A percentile compares a stretch with the other conserved stretches of the same genome.
Conservation (phyloP, 2,113 vertebrate genomes). For the Dendrocopos noguchii region DNA sequence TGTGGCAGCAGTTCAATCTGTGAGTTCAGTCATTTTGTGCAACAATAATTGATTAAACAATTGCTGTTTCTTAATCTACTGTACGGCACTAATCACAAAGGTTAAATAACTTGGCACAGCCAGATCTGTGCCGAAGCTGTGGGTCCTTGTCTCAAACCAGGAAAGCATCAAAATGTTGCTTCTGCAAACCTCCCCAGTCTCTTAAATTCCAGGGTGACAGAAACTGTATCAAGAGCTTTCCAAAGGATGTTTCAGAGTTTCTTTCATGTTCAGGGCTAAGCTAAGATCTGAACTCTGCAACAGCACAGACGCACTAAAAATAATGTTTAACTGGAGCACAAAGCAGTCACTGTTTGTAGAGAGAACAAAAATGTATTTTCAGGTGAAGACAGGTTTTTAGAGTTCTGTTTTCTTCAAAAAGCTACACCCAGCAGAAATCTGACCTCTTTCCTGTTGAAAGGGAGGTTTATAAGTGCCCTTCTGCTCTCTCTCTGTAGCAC, state of each 20-base stretch:
- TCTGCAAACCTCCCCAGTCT: not conserved
- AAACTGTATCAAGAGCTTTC: not conserved
- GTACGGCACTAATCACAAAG: not conserved
- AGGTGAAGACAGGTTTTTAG: not conserved
- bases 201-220: not conserved
- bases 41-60: not conserved
- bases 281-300: not conserved
- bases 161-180: not conserved
- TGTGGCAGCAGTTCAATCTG: not conserved
- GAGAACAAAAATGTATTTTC: not conserved
- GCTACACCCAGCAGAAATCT: not conserved
- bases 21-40: not conserved
- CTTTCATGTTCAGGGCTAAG: not conserved
- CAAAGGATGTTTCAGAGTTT: not conserved
- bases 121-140: not conserved
- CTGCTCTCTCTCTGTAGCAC: not conserved
- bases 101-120: not conserved
- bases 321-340: not conserved
- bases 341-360: not conserved
- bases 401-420: not conserved
- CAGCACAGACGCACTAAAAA: not conserved
- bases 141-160: not conserved
- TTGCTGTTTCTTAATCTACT: not conserved
- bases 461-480: not conserved
- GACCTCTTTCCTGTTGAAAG: not conserved